Percentiles rank a stretch among this genome's conserved stretches.
Evolutionary conservation across 2,113 vertebrate species (phyloP).

Genomic region (Callaeas wilsoni): DNA sequence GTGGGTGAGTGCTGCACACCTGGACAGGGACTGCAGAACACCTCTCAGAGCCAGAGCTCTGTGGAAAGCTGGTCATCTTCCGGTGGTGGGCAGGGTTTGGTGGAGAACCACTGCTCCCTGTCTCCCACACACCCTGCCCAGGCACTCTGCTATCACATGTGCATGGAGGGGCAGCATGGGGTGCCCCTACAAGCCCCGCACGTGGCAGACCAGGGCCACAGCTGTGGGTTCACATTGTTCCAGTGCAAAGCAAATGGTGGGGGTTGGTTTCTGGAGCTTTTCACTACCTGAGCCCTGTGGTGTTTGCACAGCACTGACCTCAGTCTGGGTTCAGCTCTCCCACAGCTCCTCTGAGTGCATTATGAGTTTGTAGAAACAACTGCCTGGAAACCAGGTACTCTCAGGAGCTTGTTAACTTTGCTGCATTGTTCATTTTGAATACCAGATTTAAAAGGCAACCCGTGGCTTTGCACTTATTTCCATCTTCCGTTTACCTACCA

Average conservation of each 20-base stretch:
- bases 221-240: not conserved
- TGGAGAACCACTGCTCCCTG: not conserved
- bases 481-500: not conserved
- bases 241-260: not conserved
- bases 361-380: not conserved
- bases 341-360: not conserved
- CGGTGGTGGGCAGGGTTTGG: not conserved
- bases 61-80: not conserved
- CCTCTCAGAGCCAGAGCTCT: not conserved
- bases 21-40: accelerated
- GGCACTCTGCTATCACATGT: not conserved
- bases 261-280: not conserved
- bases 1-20: accelerated
- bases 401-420: not conserved
- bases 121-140: not conserved
- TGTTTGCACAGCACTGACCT: not conserved
- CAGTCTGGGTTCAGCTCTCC: not conserved
- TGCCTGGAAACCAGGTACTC: not conserved
- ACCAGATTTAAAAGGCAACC: not conserved
- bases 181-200: not conserved
- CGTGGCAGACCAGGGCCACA: not conserved
- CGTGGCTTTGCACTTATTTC: not conserved
- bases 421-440: not conserved
- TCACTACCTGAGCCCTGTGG: not conserved
- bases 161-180: not conserved